Base-by-base conservation (phyloP, 2,888 invertebrate species). In the Hypomecis atomaria region DNA sequence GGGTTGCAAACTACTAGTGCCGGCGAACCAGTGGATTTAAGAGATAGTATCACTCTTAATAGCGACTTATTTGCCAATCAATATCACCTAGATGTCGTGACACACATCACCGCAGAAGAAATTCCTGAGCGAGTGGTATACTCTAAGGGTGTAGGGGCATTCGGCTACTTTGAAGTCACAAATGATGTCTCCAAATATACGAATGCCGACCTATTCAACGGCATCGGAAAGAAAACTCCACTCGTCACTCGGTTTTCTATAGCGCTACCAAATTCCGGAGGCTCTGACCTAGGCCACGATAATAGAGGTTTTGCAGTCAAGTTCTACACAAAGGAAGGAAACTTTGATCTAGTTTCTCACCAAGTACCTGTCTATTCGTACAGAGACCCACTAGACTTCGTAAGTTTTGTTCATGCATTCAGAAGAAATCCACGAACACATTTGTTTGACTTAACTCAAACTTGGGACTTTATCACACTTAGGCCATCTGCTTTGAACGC, bases 121-220 rank as follows among this genome's bases (percentile, higher is more conserved):
- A 97, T 98, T 75, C 98, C 98, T 0, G 98, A 98, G 81, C 94
- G 98, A 73, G 96, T 97, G 0, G 98, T 97, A 0, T 98, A 98
- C 83, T 98, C 98, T 0, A 98, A 98, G 88, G 98, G 98, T 68
- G 96, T 96, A 42, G 97, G 96, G 43, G 96, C 96, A 0, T 96
- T 96, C 78, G 96, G 96, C 0, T 96, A 96, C 78, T 96, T 97
- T 75, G 95, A 96, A 85, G 96, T 97, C 0, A 97, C 97, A 0
- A 94, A 97, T 74, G 96, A 97, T 78, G 96, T 97, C 58, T 88
- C 90, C 0, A 87, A 94, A 70, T 95, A 94, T 72, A 87, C 87
- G n/a, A 94, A 94, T 73, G 95, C 95, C 0, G 92, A 92, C 61
- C 78, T 95, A 0, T 95, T 95, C 77, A 90, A 93, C 47, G 77